A percentile compares a stretch with the other conserved stretches of the same genome.
Evolutionary conservation across 2,113 vertebrate species (phyloP).

Genomic region (Notechis scutatus): DNA sequence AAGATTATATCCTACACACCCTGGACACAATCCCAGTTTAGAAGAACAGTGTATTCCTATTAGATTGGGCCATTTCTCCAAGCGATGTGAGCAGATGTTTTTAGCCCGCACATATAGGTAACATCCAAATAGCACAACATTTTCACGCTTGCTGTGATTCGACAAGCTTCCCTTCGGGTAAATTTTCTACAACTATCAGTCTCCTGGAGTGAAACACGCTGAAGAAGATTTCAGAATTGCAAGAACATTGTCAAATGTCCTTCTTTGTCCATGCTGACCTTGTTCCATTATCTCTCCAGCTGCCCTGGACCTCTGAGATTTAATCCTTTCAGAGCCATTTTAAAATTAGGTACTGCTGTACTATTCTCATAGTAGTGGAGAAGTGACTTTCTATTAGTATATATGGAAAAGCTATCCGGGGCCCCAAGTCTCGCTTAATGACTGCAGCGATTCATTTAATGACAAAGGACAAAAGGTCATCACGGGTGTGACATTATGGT

Average conservation of each 20-base stretch:
- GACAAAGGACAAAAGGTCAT: too few species aligned
- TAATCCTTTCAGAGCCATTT: not conserved
- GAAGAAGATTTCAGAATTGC: not conserved
- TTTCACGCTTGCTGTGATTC: not conserved
- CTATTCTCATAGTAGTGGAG: not conserved
- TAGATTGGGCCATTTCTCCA: conserved; percentile 17
- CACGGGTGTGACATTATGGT: too few species aligned
- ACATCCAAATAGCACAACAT: not conserved
- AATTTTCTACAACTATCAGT: too few species aligned
- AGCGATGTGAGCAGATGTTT: not conserved
- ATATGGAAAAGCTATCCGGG: not conserved
- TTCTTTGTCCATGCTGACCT: not conserved
- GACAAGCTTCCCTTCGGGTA: not conserved
- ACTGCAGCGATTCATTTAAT: too few species aligned
- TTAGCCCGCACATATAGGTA: not conserved
- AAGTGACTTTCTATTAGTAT: not conserved
- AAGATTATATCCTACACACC: conserved; percentile 38
- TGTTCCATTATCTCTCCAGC: not conserved
- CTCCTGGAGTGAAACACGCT: not conserved
- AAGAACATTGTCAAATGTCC: not conserved
- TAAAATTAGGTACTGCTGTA: not conserved
- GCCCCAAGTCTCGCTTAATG: too few species aligned
- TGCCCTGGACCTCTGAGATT: not conserved
- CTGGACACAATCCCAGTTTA: not conserved
- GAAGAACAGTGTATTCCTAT: conserved; percentile 45